phyloP scores from a whole-genome alignment of 1,140 invertebrate genomes.

The Drosophila setifemur region DNA sequence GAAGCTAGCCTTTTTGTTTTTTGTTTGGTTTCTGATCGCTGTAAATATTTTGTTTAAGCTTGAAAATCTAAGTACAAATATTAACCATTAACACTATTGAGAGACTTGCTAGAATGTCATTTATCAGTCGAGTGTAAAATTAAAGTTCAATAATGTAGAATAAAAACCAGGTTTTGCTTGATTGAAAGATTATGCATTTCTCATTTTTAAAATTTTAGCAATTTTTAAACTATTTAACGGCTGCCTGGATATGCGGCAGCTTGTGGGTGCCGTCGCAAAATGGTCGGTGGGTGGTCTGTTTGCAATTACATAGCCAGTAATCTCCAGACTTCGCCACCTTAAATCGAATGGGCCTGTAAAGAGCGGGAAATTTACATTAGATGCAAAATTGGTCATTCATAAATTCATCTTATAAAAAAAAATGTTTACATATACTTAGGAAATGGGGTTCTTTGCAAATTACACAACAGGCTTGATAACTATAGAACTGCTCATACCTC shows the following conservation, averaged over 20 bases:
- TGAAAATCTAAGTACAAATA: constrained; percentile 16
- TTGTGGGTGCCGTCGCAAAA: constrained; percentile 99
- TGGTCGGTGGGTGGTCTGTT: constrained; percentile 96
- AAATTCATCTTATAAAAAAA: neutral
- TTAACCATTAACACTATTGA: constrained; percentile 2
- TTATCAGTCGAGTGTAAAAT: constrained; percentile 29
- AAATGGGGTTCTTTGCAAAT: no score
- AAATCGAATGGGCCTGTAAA: constrained; percentile 89
- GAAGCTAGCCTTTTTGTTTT: constrained; percentile 3
- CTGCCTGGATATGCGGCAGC: constrained; percentile 86
- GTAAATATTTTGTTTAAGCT: constrained; percentile 68
- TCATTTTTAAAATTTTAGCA: constrained; percentile 21
- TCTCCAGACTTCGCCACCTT: constrained; percentile 94
- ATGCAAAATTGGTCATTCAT: neutral
- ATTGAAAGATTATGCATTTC: constrained; percentile 58
- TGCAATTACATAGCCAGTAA: constrained; percentile 99
- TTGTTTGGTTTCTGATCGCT: constrained; percentile 16
- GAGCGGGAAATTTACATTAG: no score
- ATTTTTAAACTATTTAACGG: constrained; percentile 75
- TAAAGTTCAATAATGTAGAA: constrained; percentile 55
- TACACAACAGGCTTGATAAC: neutral
- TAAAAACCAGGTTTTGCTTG: constrained; percentile 66
- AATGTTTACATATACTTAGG: neutral
- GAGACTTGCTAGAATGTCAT: constrained; percentile 11
- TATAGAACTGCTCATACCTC: constrained; percentile 82